Conservation (phyloP, 2,797 vertebrate species). For the Echiichthys vipera region DNA sequence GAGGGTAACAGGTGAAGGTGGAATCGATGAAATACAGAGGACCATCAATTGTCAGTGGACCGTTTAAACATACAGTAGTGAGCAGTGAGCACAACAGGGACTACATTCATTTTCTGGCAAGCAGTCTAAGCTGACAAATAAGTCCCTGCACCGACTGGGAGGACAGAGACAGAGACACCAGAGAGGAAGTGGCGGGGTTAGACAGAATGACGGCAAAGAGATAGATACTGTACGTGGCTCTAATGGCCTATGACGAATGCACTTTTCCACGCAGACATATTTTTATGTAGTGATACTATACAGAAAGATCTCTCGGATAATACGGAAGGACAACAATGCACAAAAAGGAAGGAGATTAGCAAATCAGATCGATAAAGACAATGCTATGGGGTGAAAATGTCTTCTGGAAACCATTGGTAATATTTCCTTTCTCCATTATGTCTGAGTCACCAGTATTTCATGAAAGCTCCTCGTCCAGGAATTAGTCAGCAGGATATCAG, state of each 20-base stretch:
- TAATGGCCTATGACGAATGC: conserved; percentile 5
- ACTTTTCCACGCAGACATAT: conserved; percentile 4
- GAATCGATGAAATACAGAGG: conserved; percentile 34
- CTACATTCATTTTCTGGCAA: conserved; percentile 3
- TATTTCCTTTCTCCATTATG: conserved; percentile 32
- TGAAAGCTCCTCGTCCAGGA: neutral
- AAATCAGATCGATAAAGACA: conserved; percentile 31
- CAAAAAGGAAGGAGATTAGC: conserved; percentile 22
- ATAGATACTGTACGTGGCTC: neutral
- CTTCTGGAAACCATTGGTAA: conserved; percentile 16
- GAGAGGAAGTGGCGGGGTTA: conserved; percentile 3
- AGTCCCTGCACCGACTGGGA: neutral
- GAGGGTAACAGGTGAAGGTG: conserved; percentile 7
- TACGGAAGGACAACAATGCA: neutral
- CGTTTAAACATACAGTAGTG: conserved; percentile 20
- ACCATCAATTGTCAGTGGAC: conserved; percentile 4
- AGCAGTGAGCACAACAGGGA: neutral
- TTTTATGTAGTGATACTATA: neutral
- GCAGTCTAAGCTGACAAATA: conserved; percentile 19
- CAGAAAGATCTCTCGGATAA: conserved; percentile 3
- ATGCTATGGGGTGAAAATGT: neutral
- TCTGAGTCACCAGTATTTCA: conserved; percentile 20
- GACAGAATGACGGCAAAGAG: conserved; percentile 6
- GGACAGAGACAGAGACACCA: conserved; percentile 1
- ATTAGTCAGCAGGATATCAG: conserved; percentile 24